Evolutionary conservation across 2,888 invertebrate species (phyloP).

Genomic region (Reticulitermes lucifugus): DNA sequence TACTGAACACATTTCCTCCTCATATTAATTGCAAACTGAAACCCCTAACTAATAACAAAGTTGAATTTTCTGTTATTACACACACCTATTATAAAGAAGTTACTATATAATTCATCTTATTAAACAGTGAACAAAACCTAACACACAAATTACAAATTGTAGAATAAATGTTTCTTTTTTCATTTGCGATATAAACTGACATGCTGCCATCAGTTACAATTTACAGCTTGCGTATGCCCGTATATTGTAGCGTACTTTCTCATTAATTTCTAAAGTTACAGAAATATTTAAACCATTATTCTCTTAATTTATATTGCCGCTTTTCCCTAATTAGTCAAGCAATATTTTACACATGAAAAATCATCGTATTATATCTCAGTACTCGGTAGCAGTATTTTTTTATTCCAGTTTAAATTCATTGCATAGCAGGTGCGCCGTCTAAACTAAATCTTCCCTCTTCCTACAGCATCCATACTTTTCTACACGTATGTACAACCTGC

Average conservation of each 20-base stretch:
- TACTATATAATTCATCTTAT: background rate
- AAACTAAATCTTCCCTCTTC: constrained; percentile 11
- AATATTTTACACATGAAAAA: background rate
- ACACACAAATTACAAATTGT: background rate
- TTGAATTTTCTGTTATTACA: background rate
- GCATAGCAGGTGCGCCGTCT: background rate
- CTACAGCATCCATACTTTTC: background rate
- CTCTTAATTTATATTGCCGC: background rate
- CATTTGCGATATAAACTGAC: background rate
- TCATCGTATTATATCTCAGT: background rate
- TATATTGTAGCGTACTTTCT: background rate
- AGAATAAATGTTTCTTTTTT: background rate
- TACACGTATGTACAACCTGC: constrained; percentile 5
- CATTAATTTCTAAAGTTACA: background rate
- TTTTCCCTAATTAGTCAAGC: background rate
- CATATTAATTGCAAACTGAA: background rate
- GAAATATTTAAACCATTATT: background rate
- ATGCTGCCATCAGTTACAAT: background rate
- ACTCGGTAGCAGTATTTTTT: constrained; percentile 3
- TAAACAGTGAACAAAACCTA: background rate
- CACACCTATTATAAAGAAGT: background rate
- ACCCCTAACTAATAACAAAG: background rate
- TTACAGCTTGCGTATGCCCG: background rate
- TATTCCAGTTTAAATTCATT: background rate
- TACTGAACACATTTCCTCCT: too few species aligned